Conservation (phyloP, 37 sponge, comb jelly and placozoan genomes). For the Dysidea cf. avara region DNA sequence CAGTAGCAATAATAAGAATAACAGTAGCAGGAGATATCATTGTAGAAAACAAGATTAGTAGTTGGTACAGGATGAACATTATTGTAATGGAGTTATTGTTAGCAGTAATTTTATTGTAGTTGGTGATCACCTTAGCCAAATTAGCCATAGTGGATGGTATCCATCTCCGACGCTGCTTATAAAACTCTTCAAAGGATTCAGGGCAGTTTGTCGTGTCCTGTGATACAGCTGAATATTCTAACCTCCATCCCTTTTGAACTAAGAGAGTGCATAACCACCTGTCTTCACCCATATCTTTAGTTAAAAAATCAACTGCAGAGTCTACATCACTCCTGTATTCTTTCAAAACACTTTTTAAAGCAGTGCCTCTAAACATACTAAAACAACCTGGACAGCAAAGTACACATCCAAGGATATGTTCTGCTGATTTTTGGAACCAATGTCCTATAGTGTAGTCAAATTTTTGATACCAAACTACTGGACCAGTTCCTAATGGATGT, state of each 20-base stretch:
- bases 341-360: constrained; percentile 60
- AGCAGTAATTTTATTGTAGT: constrained; percentile 33
- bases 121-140: constrained; percentile 50
- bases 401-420: constrained; percentile 87
- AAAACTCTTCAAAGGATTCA: constrained; percentile 79
- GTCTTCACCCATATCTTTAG: constrained; percentile 95
- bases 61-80: constrained; percentile 78
- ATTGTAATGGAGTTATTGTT: constrained; percentile 66
- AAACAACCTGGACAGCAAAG: constrained; percentile 94
- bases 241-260: constrained; percentile 81
- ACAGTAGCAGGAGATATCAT: constrained; percentile 79
- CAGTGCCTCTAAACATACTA: constrained; percentile 76
- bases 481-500: constrained; percentile 82
- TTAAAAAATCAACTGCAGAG: no score
- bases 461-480: constrained; percentile 85
- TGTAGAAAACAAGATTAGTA: constrained; percentile 75
- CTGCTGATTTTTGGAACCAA: no score
- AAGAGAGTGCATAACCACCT: constrained; percentile 94
- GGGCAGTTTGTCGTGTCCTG: constrained; percentile 85
- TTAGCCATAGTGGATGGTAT: constrained; percentile 89
- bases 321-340: constrained; percentile 67
- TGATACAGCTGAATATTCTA: no score
- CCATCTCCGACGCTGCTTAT: constrained; percentile 88
- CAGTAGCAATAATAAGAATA: constrained; percentile 70
- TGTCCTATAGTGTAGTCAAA: constrained; percentile 90